phyloP scores from a whole-genome alignment of 2,797 vertebrate species.

The Cheirogaleus major region DNA sequence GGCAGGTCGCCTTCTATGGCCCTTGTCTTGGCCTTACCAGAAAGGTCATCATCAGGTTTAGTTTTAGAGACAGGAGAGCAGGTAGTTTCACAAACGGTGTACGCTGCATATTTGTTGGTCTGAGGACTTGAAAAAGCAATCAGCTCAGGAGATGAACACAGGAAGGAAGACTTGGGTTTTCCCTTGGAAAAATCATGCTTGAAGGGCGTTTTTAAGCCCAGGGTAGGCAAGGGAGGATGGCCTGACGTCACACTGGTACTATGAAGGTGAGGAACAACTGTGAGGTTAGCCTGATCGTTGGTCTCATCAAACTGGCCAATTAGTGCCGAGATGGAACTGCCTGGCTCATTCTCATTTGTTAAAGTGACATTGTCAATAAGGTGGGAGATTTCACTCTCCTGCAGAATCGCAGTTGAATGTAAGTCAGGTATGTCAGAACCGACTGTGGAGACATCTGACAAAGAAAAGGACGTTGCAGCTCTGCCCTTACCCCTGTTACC shows the following conservation, averaged over 20 bases:
- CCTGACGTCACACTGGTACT: constrained; percentile 19
- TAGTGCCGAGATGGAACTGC: constrained; percentile 92
- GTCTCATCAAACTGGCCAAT: constrained; percentile 91
- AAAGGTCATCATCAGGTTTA: constrained; percentile 79
- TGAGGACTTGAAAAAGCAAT: constrained; percentile 86
- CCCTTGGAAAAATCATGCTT: constrained; percentile 49
- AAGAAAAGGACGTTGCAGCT: constrained; percentile 73
- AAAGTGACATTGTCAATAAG: constrained; percentile 94
- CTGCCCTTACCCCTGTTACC: background rate
- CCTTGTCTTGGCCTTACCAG: constrained; percentile 71
- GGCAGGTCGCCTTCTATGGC: constrained; percentile 54
- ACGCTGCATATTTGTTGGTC: constrained; percentile 84
- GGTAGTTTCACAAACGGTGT: constrained; percentile 88
- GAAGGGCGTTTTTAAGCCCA: constrained; percentile 68
- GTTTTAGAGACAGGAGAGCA: constrained; percentile 84
- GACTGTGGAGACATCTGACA: constrained; percentile 73
- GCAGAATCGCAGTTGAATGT: constrained; percentile 84
- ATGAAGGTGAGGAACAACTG: constrained; percentile 62
- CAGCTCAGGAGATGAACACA: constrained; percentile 75
- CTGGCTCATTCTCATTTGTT: constrained; percentile 88
- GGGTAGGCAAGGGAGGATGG: constrained; percentile 47
- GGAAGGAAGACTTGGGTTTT: constrained; percentile 68
- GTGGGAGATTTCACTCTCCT: constrained; percentile 93
- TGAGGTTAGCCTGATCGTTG: constrained; percentile 80
- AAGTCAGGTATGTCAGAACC: constrained; percentile 77